Evolutionary conservation across 2,888 invertebrate species (phyloP).

Genomic region (Galerucella calmariensis): DNA sequence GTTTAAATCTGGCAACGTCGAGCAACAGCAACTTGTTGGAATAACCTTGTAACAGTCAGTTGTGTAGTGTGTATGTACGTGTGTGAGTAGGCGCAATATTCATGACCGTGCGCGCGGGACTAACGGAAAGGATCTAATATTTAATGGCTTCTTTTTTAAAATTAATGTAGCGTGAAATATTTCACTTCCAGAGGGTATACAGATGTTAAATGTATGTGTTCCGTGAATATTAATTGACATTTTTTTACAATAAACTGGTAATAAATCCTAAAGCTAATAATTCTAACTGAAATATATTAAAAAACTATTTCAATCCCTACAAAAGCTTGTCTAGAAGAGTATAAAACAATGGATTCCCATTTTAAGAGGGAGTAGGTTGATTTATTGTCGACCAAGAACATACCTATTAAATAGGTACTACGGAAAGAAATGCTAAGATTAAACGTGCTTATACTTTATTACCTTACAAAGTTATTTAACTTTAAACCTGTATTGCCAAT

Average conservation of each 20-base stretch:
- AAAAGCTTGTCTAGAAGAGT: no score
- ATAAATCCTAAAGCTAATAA: no score
- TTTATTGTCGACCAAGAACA: no score
- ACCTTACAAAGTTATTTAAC: no score
- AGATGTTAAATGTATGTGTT: background rate
- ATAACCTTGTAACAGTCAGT: constrained; percentile 28
- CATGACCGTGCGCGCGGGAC: constrained; percentile 1
- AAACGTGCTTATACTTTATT: no score
- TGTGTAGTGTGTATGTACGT: constrained; percentile 11
- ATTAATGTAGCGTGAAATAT: constrained; percentile 5
- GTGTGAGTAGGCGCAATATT: constrained; percentile 18
- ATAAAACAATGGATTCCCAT: no score
- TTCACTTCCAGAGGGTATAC: background rate
- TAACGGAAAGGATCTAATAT: background rate
- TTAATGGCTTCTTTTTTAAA: background rate
- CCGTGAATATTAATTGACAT: background rate
- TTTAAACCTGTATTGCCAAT: no score
- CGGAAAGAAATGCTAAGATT: no score
- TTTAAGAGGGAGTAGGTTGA: no score
- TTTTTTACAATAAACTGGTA: background rate
- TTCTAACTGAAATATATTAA: no score
- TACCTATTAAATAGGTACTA: no score
- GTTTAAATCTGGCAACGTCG: constrained; percentile 14
- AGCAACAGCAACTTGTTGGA: constrained; percentile 18
- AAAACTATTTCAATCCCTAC: no score